Base-by-base conservation (phyloP, 2,113 vertebrate genomes). In the Arenaria interpres region DNA sequence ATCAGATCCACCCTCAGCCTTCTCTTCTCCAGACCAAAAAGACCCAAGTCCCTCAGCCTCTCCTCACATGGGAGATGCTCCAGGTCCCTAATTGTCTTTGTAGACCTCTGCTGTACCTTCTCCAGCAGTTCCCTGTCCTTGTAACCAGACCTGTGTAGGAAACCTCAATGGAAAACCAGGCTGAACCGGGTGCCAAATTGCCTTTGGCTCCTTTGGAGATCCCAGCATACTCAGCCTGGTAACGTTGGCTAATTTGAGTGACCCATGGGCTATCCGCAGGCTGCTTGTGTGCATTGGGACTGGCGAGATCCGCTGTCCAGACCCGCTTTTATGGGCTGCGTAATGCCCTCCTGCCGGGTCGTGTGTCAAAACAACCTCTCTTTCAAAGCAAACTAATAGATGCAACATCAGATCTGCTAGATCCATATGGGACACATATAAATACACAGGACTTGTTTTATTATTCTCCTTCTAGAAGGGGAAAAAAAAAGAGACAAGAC, bases 111-210 rank as follows among this genome's bases (percentile, higher is more conserved):
- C 46, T 48, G 46, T 22, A 12, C 46, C 46, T 22, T 48, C 46
- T 48, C 46, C 46, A 48, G 46, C 46, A 23, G 46, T 12, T 48
- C 21, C 46, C 46, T 23, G 22, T 48, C 46, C 21, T 48, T 23
- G 15, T 60, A 23, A 12, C 4, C 37, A 78, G 78, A 32, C 20
- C 78, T 4, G 0, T 0, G 1, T 7, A 25, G 35, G 81, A 37
- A 72, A 8, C 27, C 22, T 32, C 35, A 46, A 6, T 5, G 68
- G 63, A 25, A 53, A 77, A n/a, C 24, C 20, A 2, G 32, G 56
- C 53, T 46, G 51, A 32, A 18, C 62, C 3, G 39, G 54, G 43
- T 41, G 32, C 30, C 54, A 2, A 2, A 24, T 12, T 41, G 90
- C 39, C 73, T 57, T 10, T 2, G 54, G 33, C 14, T 87, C 17